Evolutionary conservation across 1,140 invertebrate species (phyloP).

Genomic region (Hylyphantes graminicola): DNA sequence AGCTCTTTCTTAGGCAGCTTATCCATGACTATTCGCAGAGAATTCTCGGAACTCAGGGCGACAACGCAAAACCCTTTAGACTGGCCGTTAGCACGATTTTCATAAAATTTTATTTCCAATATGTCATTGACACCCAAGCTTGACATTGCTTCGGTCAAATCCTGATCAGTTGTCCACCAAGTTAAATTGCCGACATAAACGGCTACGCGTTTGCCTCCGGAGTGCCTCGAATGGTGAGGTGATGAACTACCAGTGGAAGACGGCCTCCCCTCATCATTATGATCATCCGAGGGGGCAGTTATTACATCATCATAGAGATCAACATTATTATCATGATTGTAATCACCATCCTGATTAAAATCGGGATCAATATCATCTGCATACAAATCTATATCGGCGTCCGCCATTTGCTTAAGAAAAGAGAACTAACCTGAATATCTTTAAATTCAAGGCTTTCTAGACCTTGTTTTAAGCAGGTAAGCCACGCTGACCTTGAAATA

Average conservation of each 20-base stretch:
- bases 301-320: slow-evolving; percentile 98
- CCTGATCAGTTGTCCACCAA: slow-evolving; percentile 97
- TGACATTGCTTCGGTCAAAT: slow-evolving; percentile 87
- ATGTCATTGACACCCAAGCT: slow-evolving; percentile 92
- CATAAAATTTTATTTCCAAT: slow-evolving; percentile 98
- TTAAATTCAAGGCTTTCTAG: too few species aligned
- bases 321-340: slow-evolving; percentile 64
- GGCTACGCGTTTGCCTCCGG: slow-evolving; percentile 68
- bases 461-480: neutral
- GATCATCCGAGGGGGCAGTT: slow-evolving; percentile 76
- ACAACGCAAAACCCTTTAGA: slow-evolving; percentile 98
- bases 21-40: slow-evolving; percentile 90
- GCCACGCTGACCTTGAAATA: neutral
- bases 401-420: slow-evolving; percentile 41
- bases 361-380: slow-evolving; percentile 95
- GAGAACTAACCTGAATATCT: neutral
- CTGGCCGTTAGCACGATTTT: slow-evolving; percentile 98
- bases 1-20: slow-evolving; percentile 92
- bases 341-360: slow-evolving; percentile 82
- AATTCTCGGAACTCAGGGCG: slow-evolving; percentile 90
- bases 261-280: slow-evolving; percentile 62
- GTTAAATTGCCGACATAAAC: slow-evolving; percentile 93
- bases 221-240: slow-evolving; percentile 40
- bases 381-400: slow-evolving; percentile 91
- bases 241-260: slow-evolving; percentile 47